A percentile compares a stretch with the other conserved stretches of the same genome.
Conservation (phyloP, 2,888 invertebrate genomes). For the Chloroclysta siterata region DNA sequence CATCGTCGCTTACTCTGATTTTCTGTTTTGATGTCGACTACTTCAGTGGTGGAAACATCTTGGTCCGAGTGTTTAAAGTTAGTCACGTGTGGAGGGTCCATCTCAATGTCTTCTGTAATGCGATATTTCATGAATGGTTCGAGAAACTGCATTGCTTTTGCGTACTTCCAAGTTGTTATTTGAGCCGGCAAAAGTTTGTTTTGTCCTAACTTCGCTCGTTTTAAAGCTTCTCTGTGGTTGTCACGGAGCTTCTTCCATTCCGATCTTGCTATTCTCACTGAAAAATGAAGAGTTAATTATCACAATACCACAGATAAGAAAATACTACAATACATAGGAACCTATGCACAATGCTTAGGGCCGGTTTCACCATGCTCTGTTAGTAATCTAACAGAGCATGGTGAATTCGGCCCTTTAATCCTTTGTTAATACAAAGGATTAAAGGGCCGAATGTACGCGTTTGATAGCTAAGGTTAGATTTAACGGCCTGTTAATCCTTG, state of each 20-base stretch:
- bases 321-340: too few relatives aligned
- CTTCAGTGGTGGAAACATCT: slow-evolving; percentile 63
- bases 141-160: slow-evolving; percentile 77
- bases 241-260: slow-evolving; percentile 78
- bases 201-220: slow-evolving; percentile 75
- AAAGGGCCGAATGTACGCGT: too few relatives aligned
- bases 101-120: slow-evolving; percentile 75
- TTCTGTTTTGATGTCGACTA: slow-evolving; percentile 44
- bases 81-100: slow-evolving; percentile 53
- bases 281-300: slow-evolving; percentile 39
- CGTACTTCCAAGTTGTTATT: slow-evolving; percentile 80
- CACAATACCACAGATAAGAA: neutral
- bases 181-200: slow-evolving; percentile 76
- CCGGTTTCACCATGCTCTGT: too few relatives aligned
- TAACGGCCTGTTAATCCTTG: too few relatives aligned
- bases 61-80: slow-evolving; percentile 52
- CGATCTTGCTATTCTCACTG: slow-evolving; percentile 72
- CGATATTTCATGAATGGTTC: slow-evolving; percentile 80
- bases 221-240: slow-evolving; percentile 75
- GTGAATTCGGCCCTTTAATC: too few relatives aligned
- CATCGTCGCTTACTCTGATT: slow-evolving; percentile 55
- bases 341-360: too few relatives aligned
- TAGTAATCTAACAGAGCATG: too few relatives aligned
- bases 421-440: too few relatives aligned
- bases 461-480: too few relatives aligned